Evolutionary conservation across 2,113 vertebrate species (phyloP), one percentile per base, ranked within the genome.

Genomic region (Microtus ochrogaster): DNA sequence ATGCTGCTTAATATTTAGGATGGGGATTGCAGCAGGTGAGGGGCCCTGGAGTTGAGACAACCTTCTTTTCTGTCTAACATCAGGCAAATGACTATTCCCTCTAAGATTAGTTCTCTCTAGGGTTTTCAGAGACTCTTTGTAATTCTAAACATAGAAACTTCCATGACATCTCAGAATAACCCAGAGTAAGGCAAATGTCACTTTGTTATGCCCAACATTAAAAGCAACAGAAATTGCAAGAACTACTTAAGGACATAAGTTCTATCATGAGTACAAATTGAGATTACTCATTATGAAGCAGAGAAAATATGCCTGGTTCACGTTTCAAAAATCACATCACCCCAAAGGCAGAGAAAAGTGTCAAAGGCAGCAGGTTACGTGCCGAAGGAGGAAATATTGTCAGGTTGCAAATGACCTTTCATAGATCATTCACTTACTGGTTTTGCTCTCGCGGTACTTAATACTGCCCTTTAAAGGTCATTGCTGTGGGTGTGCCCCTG

Each of bases 391-490:
- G 85, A 97, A 97, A 98, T 96, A 97, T 92, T 97, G 94, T 97
- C 84, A 83, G 94, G 96, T 96, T 95, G 95, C 93, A 61, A 90
- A 89, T 97, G 97, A 98, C 97, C 96, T 98, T 98, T 97, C 96
- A 88, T 10, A 90, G 78, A 97, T 96, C 93, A 94, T 94, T 97
- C 92, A 95, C 94, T 94, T 83, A 94, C 96, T 97, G 85, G 90
- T 97, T 96, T 95, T 86, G 90, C 94, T 96, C 94, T 96, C 97
- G 91, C 52, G 41, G 77, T 96, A 94, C 84, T 96, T 96, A 95
- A 90, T 92, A 94, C 33, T 95, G 96, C 97, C 97, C 97, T 98
- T 98, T 97, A 98, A 98, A 98, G 97, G 97, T 97, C 97, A 96
- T 87, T 89, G 73, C 73, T 63, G 68, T 94, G 95, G 97, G 92